Evolutionary conservation across 2,888 invertebrate species (phyloP).

Genomic region (Epinotia bilunana): DNA sequence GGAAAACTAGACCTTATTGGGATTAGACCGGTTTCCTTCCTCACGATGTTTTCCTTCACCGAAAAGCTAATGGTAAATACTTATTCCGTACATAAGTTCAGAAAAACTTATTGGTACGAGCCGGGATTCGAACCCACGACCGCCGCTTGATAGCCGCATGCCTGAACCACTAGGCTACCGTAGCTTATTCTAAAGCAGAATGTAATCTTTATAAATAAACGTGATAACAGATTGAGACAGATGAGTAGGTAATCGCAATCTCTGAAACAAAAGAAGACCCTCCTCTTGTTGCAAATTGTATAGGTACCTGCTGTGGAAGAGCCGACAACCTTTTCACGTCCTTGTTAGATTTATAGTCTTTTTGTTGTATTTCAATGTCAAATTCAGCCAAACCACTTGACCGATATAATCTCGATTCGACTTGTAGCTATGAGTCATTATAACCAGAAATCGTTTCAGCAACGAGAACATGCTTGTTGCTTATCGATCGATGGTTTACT

Average conservation of each 20-base stretch:
- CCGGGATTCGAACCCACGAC: too few species aligned
- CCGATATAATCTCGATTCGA: not conserved
- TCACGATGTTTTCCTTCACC: too few species aligned
- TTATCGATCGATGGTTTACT: slow-evolving; percentile 19
- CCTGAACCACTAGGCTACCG: too few species aligned
- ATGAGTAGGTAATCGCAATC: not conserved
- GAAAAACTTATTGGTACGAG: too few species aligned
- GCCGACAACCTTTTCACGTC: not conserved
- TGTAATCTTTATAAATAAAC: not conserved
- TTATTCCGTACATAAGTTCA: too few species aligned
- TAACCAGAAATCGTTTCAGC: slow-evolving; percentile 1
- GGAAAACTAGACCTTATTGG: too few species aligned
- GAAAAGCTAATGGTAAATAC: too few species aligned
- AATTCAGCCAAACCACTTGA: slow-evolving; percentile 12
- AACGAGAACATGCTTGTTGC: slow-evolving; percentile 13
- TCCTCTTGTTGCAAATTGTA: not conserved
- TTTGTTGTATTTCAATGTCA: slow-evolving; percentile 5
- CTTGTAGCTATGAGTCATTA: slow-evolving; percentile 18
- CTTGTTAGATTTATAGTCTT: not conserved
- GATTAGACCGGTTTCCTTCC: too few species aligned
- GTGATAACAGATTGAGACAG: not conserved
- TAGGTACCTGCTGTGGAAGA: not conserved
- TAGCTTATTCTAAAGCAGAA: not conserved
- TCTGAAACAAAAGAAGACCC: not conserved
- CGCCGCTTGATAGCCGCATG: too few species aligned